These are phyloP conservation scores for Thumatha senex DNA, from an alignment of 2,888 invertebrate genomes.

Conservation along the genomic window DNA sequence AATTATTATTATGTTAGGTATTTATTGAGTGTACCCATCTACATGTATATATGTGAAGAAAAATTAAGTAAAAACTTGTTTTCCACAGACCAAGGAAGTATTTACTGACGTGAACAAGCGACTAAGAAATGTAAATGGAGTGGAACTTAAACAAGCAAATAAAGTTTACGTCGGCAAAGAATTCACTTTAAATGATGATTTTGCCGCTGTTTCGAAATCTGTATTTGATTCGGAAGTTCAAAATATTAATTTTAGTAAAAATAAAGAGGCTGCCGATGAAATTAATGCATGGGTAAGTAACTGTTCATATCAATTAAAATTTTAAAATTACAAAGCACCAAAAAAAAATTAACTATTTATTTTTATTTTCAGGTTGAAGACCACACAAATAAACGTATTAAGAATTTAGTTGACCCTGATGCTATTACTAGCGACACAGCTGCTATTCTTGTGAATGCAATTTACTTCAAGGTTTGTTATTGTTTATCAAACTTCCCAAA, in stretches of 20 bases:
- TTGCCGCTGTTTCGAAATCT: constrained; percentile 76
- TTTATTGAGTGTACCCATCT: too few relatives aligned
- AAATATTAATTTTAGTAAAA: constrained; percentile 83
- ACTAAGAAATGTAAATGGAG: constrained; percentile 61
- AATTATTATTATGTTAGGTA: too few relatives aligned
- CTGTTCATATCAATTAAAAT: background rate
- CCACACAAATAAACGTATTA: constrained; percentile 68
- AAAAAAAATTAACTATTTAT: too few relatives aligned
- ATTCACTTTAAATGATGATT: constrained; percentile 78
- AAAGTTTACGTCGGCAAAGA: constrained; percentile 85
- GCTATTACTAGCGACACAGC: constrained; percentile 79
- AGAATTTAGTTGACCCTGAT: constrained; percentile 83
- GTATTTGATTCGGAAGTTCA: constrained; percentile 85
- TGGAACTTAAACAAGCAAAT: constrained; percentile 86
- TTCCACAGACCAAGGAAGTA: constrained; percentile 55
- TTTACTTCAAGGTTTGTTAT: constrained; percentile 89
- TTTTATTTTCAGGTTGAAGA: constrained; percentile 61
- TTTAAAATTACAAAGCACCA: too few relatives aligned
- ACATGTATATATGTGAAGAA: too few relatives aligned
- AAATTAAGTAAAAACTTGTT: background rate
- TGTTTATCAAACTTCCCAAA: background rate
- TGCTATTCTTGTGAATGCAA: constrained; percentile 90
- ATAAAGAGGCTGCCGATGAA: constrained; percentile 62
- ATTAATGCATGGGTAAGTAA: constrained; percentile 90
- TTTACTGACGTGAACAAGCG: constrained; percentile 45